These are phyloP conservation scores for Drosophila setosimentum DNA, from an alignment of 2,888 invertebrate species.

Conservation along the genomic window DNA sequence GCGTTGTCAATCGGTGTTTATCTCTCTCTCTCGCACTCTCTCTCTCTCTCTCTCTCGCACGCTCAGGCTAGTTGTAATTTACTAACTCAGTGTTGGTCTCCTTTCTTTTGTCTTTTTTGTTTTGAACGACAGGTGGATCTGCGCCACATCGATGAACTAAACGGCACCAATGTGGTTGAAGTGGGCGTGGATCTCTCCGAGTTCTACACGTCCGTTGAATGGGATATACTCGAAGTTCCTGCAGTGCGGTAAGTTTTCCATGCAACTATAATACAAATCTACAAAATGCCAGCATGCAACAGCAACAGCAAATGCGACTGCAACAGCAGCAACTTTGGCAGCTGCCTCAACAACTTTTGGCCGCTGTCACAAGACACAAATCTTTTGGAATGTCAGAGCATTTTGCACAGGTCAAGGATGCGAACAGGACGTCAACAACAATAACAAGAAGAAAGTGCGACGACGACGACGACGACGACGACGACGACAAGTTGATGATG, in stretches of 20 bases:
- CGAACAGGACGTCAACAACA: slow-evolving; percentile 36
- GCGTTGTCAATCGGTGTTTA: slow-evolving; percentile 45
- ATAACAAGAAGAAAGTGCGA: slow-evolving; percentile 20
- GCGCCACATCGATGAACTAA: slow-evolving; percentile 95
- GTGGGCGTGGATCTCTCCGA: slow-evolving; percentile 98
- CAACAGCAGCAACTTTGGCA: slow-evolving; percentile 53
- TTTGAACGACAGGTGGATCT: slow-evolving; percentile 90
- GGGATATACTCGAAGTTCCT: slow-evolving; percentile 99
- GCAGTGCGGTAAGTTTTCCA: slow-evolving; percentile 90
- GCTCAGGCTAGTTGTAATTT: not conserved
- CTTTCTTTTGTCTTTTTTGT: not conserved
- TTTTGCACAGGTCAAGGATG: slow-evolving; percentile 72
- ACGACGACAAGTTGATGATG: slow-evolving; percentile 53
- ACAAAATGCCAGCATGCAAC: slow-evolving; percentile 20
- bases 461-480: slow-evolving; percentile 47
- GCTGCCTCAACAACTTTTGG: slow-evolving; percentile 74
- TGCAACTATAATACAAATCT: slow-evolving; percentile 15
- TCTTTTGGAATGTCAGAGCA: slow-evolving; percentile 64
- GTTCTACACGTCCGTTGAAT: slow-evolving; percentile 99
- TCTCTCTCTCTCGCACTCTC: too few relatives aligned
- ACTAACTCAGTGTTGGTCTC: slow-evolving; percentile 22
- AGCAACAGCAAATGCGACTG: slow-evolving; percentile 15
- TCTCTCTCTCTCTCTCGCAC: slow-evolving; percentile 3
- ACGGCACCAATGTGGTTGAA: slow-evolving; percentile 95
- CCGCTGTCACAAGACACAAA: slow-evolving; percentile 78